These are phyloP conservation scores for Carassius carassius DNA, from an alignment of 2,113 vertebrate species.

Conservation along the genomic window DNA sequence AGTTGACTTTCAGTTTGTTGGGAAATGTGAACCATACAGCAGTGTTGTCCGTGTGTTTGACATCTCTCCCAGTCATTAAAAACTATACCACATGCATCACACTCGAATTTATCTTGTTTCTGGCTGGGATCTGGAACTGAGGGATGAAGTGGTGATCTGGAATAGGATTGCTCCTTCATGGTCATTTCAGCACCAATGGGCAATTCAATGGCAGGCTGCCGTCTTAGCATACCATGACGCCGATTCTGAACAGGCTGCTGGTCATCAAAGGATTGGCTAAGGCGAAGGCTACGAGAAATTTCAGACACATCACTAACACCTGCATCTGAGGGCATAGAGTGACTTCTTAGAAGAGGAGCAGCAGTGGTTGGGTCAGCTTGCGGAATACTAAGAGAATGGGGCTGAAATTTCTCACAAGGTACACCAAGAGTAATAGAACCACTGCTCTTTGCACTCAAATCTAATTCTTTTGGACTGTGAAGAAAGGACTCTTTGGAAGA, in stretches of 20 bases:
- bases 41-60: conserved; percentile 88
- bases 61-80: conserved; percentile 91
- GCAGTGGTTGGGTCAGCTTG: conserved; percentile 64
- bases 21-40: conserved; percentile 80
- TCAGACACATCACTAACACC: conserved; percentile 79
- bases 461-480: conserved; percentile 74
- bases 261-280: conserved; percentile 94
- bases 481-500: conserved; percentile 79
- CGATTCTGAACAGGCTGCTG: conserved; percentile 79
- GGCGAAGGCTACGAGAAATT: conserved; percentile 79
- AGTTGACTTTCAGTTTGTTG: conserved; percentile 70
- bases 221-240: conserved; percentile 87
- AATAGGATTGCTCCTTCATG: conserved; percentile 62
- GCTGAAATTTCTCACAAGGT: conserved; percentile 74
- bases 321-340: conserved; percentile 90
- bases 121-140: conserved; percentile 64
- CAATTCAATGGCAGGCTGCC: conserved; percentile 92
- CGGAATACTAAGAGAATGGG: conserved; percentile 61
- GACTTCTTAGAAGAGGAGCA: conserved; percentile 91
- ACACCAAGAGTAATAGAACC: conserved; percentile 76
- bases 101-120: conserved; percentile 79
- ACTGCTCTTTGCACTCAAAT: conserved; percentile 68
- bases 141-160: conserved; percentile 59
- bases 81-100: conserved; percentile 85
- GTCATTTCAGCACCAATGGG: conserved; percentile 82